Evolutionary conservation across 2,888 invertebrate genomes (phyloP).

Genomic region (Nymphalis polychloros): DNA sequence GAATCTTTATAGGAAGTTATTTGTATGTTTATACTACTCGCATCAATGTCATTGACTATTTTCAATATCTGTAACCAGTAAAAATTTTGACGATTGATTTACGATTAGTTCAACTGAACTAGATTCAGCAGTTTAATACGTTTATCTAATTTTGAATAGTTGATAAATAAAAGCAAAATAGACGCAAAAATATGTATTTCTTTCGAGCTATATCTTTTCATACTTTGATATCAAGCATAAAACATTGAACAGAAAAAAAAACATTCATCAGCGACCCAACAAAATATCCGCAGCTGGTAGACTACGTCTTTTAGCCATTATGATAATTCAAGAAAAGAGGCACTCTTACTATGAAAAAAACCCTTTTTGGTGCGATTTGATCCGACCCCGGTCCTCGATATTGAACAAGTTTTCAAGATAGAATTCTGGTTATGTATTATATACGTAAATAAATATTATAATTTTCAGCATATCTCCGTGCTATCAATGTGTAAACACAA

Average conservation of each 20-base stretch:
- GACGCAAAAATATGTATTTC: no score
- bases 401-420: conserved; percentile 57
- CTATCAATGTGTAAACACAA: conserved; percentile 7
- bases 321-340: conserved; percentile 77
- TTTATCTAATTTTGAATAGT: no score
- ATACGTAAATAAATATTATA: conserved; percentile 7
- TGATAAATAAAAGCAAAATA: no score
- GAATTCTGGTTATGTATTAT: conserved; percentile 23
- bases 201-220: not conserved
- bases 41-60: not conserved
- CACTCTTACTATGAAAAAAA: conserved; percentile 58
- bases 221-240: not conserved
- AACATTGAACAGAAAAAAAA: conserved; percentile 48
- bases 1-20: conserved; percentile 15
- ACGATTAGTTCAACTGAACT: not conserved
- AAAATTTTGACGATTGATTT: not conserved
- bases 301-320: conserved; percentile 70
- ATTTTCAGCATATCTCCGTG: not conserved
- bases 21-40: not conserved
- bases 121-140: not conserved
- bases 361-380: conserved; percentile 61
- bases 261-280: conserved; percentile 55
- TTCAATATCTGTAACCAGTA: not conserved
- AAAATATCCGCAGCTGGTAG: conserved; percentile 70
- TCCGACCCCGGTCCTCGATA: conserved; percentile 65